Evolutionary conservation across 2,888 invertebrate genomes (phyloP).

Genomic region (Doris montereyensis): DNA sequence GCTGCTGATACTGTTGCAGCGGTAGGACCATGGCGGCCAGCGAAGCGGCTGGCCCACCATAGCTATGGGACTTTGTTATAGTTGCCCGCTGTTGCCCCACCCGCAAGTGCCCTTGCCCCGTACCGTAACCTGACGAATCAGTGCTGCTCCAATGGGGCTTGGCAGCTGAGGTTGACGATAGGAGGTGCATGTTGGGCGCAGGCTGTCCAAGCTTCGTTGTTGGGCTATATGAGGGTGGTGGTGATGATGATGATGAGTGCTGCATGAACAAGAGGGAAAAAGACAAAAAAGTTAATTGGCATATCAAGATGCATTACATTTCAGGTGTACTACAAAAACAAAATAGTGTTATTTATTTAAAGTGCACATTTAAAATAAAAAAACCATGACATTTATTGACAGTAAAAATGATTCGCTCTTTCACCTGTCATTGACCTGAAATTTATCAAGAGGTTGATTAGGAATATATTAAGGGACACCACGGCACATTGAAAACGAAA

Average conservation of each 20-base stretch:
- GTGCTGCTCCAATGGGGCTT: slow-evolving; percentile 74
- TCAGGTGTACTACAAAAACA: no score
- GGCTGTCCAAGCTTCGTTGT: slow-evolving; percentile 36
- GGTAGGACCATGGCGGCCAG: no score
- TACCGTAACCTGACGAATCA: slow-evolving; percentile 74
- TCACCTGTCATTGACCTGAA: no score
- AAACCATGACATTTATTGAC: no score
- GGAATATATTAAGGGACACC: no score
- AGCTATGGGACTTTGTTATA: slow-evolving; percentile 86
- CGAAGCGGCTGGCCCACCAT: slow-evolving; percentile 77
- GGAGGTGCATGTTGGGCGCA: not conserved
- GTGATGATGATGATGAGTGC: not conserved
- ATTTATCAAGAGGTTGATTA: no score
- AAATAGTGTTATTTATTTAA: no score
- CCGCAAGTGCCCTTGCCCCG: slow-evolving; percentile 67
- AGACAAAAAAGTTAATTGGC: not conserved
- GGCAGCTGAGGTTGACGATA: not conserved
- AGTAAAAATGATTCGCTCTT: no score
- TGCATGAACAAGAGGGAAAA: not conserved
- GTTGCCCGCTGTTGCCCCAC: slow-evolving; percentile 28
- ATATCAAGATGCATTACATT: no score
- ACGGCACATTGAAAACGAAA: no score
- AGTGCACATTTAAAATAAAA: no score
- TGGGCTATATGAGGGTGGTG: slow-evolving; percentile 22
- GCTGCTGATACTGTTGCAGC: no score